These are phyloP conservation scores for Phania funesta DNA, from an alignment of 2,888 invertebrate genomes.

Conservation along the genomic window DNA sequence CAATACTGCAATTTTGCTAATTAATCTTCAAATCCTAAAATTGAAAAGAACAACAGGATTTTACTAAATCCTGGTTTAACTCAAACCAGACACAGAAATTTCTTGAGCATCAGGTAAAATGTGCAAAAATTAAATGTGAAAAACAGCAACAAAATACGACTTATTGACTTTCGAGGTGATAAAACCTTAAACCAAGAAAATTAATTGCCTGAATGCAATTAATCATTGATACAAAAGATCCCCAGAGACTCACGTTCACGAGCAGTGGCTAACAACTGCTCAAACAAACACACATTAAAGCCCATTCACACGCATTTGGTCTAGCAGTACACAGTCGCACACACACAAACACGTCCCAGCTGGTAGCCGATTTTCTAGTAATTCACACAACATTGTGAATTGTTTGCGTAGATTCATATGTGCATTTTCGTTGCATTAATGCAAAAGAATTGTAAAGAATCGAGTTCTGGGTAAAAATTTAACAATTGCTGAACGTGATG, in stretches of 20 bases:
- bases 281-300: neutral
- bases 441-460: neutral
- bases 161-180: conserved; percentile 64
- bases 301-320: neutral
- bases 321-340: neutral
- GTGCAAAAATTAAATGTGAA: conserved; percentile 21
- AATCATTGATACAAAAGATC: conserved; percentile 44
- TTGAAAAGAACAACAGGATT: conserved; percentile 61
- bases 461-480: conserved; percentile 48
- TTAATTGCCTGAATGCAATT: conserved; percentile 64
- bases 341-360: conserved; percentile 20
- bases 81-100: conserved; percentile 24
- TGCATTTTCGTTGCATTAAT: conserved; percentile 12
- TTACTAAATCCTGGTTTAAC: conserved; percentile 51
- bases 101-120: conserved; percentile 36
- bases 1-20: conserved; percentile 62
- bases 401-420: conserved; percentile 15
- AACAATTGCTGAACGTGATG: conserved; percentile 47
- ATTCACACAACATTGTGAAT: conserved; percentile 57
- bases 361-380: conserved; percentile 61
- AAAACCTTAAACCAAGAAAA: conserved; percentile 61
- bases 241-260: conserved; percentile 51
- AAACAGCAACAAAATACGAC: conserved; percentile 30
- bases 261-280: conserved; percentile 19
- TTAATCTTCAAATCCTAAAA: conserved; percentile 53